These are phyloP conservation scores for Oncopeltus fasciatus DNA, from an alignment of 1,140 invertebrate species.

Conservation along the genomic window DNA sequence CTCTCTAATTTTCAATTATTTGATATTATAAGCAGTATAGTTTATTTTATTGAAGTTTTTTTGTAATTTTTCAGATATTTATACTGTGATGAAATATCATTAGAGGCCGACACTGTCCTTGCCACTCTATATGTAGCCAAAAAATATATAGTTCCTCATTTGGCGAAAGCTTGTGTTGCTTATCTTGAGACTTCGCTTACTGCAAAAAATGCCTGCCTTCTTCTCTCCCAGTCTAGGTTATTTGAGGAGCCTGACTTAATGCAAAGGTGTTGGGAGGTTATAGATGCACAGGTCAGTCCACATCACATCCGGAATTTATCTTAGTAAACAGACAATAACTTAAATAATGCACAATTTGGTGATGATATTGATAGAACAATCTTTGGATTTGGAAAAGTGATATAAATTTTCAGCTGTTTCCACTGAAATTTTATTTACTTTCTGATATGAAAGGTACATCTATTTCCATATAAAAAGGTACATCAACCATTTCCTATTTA, in stretches of 20 bases:
- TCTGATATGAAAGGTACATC: no score
- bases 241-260: conserved; percentile 87
- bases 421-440: no score
- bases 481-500: no score
- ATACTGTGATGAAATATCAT: conserved; percentile 88
- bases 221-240: conserved; percentile 75
- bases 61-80: conserved; percentile 67
- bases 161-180: conserved; percentile 77
- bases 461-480: no score
- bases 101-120: conserved; percentile 80
- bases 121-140: conserved; percentile 82
- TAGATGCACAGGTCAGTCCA: conserved; percentile 64
- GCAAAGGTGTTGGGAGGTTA: conserved; percentile 89
- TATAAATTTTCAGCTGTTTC: no score
- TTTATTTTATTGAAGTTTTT: no score
- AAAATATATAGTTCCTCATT: conserved; percentile 83
- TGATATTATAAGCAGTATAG: no score
- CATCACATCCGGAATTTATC: conserved; percentile 6
- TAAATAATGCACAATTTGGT: no score
- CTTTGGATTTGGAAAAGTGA: no score
- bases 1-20: no score
- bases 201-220: conserved; percentile 80
- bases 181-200: conserved; percentile 83
- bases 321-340: background rate
- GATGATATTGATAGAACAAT: no score